Evolutionary conservation across 2,888 invertebrate species (phyloP).

Genomic region (Allolobophora icterica): DNA sequence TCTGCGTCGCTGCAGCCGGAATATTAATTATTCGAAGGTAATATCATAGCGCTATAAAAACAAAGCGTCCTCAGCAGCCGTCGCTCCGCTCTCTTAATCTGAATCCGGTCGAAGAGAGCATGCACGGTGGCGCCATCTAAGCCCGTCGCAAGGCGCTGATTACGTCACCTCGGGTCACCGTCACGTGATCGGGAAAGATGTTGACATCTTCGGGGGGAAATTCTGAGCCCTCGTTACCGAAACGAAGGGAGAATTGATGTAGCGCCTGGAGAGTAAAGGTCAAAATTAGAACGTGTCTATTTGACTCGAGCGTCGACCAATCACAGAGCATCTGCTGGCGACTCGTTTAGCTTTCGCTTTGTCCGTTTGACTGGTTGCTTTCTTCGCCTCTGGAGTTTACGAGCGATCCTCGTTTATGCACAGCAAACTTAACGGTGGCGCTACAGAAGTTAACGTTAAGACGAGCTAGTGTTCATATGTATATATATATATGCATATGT

Average conservation of each 20-base stretch:
- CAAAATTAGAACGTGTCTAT: too few relatives aligned
- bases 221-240: not conserved
- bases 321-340: too few relatives aligned
- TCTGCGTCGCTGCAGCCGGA: slow-evolving; percentile 38
- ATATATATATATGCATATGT: not conserved
- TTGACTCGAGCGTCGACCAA: too few relatives aligned
- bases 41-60: slow-evolving; percentile 15
- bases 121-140: not conserved
- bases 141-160: not conserved
- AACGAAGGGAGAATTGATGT: not conserved
- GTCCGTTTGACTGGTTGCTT: not conserved
- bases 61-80: not conserved
- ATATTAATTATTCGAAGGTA: slow-evolving; percentile 40
- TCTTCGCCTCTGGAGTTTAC: not conserved
- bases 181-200: not conserved
- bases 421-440: not conserved
- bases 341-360: too few relatives aligned
- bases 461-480: not conserved
- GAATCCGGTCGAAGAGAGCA: not conserved
- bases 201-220: not conserved
- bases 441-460: not conserved
- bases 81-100: slow-evolving; percentile 8
- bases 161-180: not conserved
- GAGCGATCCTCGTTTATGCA: not conserved
- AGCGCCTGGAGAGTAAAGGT: not conserved